Evolutionary conservation across 2,113 vertebrate species (phyloP).

Genomic region (Oreochromis aureus): DNA sequence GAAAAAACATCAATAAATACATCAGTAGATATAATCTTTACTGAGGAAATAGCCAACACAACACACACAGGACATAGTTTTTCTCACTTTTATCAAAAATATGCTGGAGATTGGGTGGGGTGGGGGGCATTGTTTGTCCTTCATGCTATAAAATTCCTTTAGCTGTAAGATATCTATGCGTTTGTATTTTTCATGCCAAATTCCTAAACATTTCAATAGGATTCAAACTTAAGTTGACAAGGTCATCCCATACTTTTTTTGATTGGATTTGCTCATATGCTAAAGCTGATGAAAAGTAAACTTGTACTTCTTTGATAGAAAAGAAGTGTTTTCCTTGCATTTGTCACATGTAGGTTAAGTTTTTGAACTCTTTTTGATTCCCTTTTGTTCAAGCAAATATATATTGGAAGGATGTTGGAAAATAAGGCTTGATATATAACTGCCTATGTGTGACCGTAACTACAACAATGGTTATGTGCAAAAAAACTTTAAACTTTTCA

Average conservation of each 20-base stretch:
- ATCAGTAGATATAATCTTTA: not conserved
- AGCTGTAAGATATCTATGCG: not conserved
- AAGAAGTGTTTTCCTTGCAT: accelerated
- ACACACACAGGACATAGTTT: not conserved
- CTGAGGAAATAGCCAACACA: not conserved
- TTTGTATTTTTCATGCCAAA: not conserved
- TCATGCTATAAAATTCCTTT: not conserved
- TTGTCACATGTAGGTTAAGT: not conserved
- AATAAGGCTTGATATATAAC: not conserved
- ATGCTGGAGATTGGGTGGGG: not conserved
- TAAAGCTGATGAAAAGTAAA: not conserved
- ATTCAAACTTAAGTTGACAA: not conserved
- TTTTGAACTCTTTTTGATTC: not conserved
- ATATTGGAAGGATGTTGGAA: not conserved
- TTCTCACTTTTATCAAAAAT: not conserved
- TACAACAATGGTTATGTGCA: not conserved
- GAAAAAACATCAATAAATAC: not conserved
- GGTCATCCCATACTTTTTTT: not conserved
- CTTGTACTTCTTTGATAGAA: not conserved
- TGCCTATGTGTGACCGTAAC: accelerated
- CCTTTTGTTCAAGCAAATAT: not conserved
- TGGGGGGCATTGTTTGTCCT: accelerated
- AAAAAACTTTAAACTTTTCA: not conserved
- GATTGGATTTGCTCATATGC: not conserved
- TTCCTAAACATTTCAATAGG: not conserved